These are phyloP conservation scores for Caloenas nicobarica DNA, from an alignment of 2,113 vertebrate genomes.

Conservation along the genomic window DNA sequence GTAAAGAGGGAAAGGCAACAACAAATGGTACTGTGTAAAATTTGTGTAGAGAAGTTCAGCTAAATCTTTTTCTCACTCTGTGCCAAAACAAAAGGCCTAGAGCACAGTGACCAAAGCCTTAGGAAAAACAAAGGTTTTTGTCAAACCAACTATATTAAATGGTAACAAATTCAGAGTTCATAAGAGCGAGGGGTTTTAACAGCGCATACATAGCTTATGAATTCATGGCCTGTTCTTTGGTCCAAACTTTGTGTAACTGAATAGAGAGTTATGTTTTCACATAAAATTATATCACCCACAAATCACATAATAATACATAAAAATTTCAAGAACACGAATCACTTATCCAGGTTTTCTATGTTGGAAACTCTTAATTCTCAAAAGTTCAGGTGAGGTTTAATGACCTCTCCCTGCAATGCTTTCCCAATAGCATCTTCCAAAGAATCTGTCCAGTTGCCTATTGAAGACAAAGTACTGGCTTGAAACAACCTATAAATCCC, in stretches of 20 bases:
- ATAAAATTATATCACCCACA: neutral
- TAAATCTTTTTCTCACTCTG: neutral
- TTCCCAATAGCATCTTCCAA: neutral
- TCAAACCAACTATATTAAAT: neutral
- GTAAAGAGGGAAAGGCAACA: neutral
- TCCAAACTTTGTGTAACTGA: neutral
- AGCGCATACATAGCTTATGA: neutral
- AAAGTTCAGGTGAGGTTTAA: neutral
- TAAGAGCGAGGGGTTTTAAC: neutral
- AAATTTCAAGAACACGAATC: neutral
- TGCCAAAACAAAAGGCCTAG: neutral
- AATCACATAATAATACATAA: neutral
- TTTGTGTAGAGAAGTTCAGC: neutral
- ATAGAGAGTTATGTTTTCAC: neutral
- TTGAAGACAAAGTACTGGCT: neutral
- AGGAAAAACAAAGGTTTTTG: neutral
- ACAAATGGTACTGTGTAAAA: neutral
- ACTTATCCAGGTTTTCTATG: neutral
- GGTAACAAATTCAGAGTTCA: neutral
- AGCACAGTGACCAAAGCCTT: neutral
- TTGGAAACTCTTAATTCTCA: neutral
- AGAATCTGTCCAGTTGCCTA: neutral
- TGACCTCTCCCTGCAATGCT: neutral
- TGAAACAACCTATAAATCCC: neutral
- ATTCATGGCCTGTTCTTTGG: neutral